Base-by-base conservation (phyloP, 2,888 invertebrate species). In the Orthosia cruda region DNA sequence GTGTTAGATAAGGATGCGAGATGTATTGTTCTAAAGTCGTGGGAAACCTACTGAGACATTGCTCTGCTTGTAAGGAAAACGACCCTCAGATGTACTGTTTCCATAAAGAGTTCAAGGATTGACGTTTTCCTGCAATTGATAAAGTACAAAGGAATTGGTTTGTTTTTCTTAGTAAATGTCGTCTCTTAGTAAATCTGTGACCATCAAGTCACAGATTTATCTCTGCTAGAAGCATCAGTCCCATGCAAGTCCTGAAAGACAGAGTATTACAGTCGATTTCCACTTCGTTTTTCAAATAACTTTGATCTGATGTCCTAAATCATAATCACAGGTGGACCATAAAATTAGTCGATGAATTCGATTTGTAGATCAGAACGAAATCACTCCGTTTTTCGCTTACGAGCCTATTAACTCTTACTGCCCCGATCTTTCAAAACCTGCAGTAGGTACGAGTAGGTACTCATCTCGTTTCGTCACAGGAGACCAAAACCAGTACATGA, bases 21-120 rank as follows among this genome's bases (percentile, higher is more conserved):
- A 76, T 59, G 80, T 81, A 94, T 94, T 94, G 93, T 94, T 90
- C 63, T 76, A 75, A 18, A 80, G 75, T 83, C 92, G 93, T 95
- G 95, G 91, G 95, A 95, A 95, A 91, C 87, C 80, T 81, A 77
- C 86, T 94, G 92, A 94, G 88, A 94, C 94, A 94, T 86, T 85
- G 75, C 84, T 87, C 84, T 81, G 73, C 32, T 87, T 87, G 89
- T 85, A 80, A 85, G 87, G 85, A 90, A 89, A 87, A 78, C 66
- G 80, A 76, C 79, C 73, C 75, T 76, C 74, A 61, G 50, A 50
- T 50, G 12, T 84, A 64, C 20, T 47, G 23, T 47, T 26, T 15
- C 49, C 40, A 45, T 78, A 65, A 69, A 55, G 50, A 32, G 59
- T 55, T 54, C 55, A 67, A 61, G 69, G 84, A 76, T 82, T 71